These are phyloP conservation scores for Dipodomys spectabilis DNA, from an alignment of 2,113 vertebrate genomes.

Conservation along the genomic window DNA sequence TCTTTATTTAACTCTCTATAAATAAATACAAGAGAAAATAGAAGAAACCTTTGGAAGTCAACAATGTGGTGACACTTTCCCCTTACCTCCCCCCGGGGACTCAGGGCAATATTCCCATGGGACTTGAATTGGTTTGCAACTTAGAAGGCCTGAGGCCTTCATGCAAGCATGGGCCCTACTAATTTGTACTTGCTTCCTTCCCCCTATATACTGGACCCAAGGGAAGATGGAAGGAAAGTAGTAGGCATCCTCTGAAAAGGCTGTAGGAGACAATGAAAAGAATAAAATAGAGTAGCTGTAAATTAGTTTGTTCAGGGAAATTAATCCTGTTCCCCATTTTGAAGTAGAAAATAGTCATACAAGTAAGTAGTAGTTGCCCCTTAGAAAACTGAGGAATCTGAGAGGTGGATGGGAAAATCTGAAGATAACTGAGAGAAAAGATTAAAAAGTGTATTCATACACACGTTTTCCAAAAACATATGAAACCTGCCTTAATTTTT, in stretches of 20 bases:
- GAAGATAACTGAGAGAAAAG: constrained; percentile 77
- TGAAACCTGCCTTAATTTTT: constrained; percentile 72
- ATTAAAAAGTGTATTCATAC: constrained; percentile 54
- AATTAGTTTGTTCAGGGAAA: constrained; percentile 32
- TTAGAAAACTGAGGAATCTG: constrained; percentile 55
- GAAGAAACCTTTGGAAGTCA: neutral
- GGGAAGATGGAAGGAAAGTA: neutral
- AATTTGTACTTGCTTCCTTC: neutral
- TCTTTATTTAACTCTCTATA: constrained; percentile 24
- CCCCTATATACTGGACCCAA: neutral
- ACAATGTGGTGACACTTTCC: neutral
- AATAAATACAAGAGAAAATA: constrained; percentile 46
- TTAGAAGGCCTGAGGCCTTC: neutral
- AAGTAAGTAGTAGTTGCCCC: constrained; percentile 55
- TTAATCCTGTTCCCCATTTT: neutral
- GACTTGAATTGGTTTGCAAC: neutral
- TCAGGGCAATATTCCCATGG: neutral
- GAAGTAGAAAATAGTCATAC: constrained; percentile 29
- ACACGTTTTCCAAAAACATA: constrained; percentile 66
- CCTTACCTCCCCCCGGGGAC: too few relatives aligned
- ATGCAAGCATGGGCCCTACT: neutral
- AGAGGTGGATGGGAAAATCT: constrained; percentile 18
- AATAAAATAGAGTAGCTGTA: constrained; percentile 45
- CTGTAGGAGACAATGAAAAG: constrained; percentile 44
- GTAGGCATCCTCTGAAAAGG: neutral